Percentiles rank a stretch among this genome's conserved stretches.
These are phyloP conservation scores for Zeuzera pyrina DNA, from an alignment of 2,888 invertebrate genomes.

Conservation along the genomic window DNA sequence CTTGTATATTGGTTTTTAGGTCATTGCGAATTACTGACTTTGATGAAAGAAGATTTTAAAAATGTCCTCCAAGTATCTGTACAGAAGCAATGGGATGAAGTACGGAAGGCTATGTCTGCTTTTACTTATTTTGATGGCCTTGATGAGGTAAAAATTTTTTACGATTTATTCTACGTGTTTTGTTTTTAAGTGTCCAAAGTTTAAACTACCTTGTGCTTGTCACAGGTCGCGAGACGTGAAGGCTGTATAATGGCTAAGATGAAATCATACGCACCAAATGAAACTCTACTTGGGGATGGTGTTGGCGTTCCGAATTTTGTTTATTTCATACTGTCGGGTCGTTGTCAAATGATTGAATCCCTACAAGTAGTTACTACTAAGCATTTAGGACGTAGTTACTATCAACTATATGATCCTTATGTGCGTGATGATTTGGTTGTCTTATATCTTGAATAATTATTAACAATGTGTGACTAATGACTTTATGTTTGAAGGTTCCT, in stretches of 20 bases:
- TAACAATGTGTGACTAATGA: no score
- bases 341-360: conserved; percentile 74
- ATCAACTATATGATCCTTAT: conserved; percentile 58
- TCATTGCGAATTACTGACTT: conserved; percentile 75
- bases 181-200: no score
- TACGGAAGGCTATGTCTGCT: conserved; percentile 70
- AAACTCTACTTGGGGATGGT: conserved; percentile 70
- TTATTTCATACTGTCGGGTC: conserved; percentile 74
- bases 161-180: no score
- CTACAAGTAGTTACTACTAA: conserved; percentile 51
- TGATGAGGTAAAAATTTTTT: conserved; percentile 59
- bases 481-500: conserved; percentile 34
- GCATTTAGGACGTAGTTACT: conserved; percentile 42
- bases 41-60: conserved; percentile 77
- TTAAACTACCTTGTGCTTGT: no score
- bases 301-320: conserved; percentile 57
- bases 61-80: conserved; percentile 72
- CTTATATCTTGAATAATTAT: no score
- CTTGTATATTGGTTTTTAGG: conserved; percentile 24
- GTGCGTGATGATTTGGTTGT: no score
- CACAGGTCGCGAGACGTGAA: conserved; percentile 72
- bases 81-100: conserved; percentile 75
- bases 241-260: conserved; percentile 78
- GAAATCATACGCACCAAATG: conserved; percentile 65
- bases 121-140: conserved; percentile 78